These are phyloP conservation scores for Ispidina picta DNA, from an alignment of 2,797 vertebrate genomes.

Conservation along the genomic window DNA sequence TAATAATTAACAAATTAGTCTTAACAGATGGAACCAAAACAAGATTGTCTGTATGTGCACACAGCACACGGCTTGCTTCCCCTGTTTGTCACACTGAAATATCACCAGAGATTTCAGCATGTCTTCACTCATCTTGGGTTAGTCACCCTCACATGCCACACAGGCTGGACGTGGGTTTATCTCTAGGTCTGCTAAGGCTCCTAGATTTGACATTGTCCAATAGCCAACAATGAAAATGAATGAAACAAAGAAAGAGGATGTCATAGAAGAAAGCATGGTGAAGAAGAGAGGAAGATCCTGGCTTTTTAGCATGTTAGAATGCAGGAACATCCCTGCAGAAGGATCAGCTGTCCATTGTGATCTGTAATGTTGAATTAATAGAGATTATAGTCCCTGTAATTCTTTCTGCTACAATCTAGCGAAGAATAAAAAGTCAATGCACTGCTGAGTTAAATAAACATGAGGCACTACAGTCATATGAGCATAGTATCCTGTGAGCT, in stretches of 20 bases:
- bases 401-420: constrained; percentile 5
- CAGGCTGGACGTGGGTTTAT: background rate
- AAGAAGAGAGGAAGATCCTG: background rate
- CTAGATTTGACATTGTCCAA: background rate
- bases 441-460: constrained; percentile 62
- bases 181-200: background rate
- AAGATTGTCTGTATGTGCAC: constrained; percentile 57
- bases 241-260: background rate
- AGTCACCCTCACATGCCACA: background rate
- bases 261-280: background rate
- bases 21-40: constrained; percentile 77
- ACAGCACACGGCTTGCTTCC: background rate
- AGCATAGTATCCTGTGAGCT: constrained; percentile 53
- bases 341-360: background rate
- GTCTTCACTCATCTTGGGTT: background rate
- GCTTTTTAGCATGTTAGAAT: background rate
- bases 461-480: constrained; percentile 41
- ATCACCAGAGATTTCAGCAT: background rate
- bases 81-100: background rate
- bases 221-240: background rate
- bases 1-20: constrained; percentile 81
- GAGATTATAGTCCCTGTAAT: background rate
- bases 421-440: constrained; percentile 46
- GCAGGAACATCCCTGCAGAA: background rate
- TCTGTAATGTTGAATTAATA: constrained; percentile 4